Conservation (phyloP, 2,113 vertebrate genomes). For the Maccullochella peelii region DNA sequence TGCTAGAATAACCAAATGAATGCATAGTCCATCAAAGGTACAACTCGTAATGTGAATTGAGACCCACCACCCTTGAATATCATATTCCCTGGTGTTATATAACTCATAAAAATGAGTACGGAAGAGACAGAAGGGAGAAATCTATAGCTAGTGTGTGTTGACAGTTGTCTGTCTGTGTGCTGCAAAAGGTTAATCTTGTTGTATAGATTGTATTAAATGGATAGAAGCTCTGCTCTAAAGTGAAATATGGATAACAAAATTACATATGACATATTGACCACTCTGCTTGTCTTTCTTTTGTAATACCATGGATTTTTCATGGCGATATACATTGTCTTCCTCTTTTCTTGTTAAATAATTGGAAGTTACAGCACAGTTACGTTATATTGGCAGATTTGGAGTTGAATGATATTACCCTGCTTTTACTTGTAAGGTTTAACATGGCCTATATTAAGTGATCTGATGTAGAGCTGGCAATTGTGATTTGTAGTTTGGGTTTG, state of each 20-base stretch:
- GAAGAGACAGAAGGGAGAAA: conserved; percentile 10
- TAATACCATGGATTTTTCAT: conserved; percentile 5
- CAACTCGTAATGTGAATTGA: not conserved
- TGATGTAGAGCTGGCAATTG: not conserved
- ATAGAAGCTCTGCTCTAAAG: conserved; percentile 41
- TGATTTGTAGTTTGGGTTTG: not conserved
- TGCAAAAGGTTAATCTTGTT: conserved; percentile 69
- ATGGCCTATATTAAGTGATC: not conserved
- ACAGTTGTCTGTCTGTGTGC: conserved; percentile 57
- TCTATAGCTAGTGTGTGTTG: conserved; percentile 26
- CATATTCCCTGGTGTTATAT: not conserved
- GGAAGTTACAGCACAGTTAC: not conserved
- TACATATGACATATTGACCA: conserved; percentile 44
- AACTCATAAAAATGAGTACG: conserved; percentile 1
- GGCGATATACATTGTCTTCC: not conserved
- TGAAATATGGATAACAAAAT: conserved; percentile 56
- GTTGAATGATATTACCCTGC: not conserved
- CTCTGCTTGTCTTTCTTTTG: conserved; percentile 16
- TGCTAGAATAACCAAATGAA: not conserved
- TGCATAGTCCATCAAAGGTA: not conserved
- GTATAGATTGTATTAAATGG: conserved; percentile 54
- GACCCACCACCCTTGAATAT: not conserved
- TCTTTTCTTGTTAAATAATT: not conserved
- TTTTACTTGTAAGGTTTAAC: not conserved
- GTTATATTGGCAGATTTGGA: not conserved